These are phyloP conservation scores for Aphis craccivora DNA, from an alignment of 1,140 invertebrate genomes.

Conservation along the genomic window DNA sequence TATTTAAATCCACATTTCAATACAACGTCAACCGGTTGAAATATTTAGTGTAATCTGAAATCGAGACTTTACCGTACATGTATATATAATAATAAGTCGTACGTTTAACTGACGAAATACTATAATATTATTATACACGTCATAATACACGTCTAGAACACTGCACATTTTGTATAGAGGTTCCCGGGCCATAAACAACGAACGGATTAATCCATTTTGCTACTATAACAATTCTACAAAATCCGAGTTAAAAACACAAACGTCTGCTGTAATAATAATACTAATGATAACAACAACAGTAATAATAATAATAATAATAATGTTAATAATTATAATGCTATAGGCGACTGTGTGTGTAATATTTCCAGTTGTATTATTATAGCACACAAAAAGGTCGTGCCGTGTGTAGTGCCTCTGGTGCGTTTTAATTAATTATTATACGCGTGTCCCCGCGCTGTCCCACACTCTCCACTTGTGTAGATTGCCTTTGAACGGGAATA, in stretches of 20 bases:
- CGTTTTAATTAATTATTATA: constrained; percentile 10
- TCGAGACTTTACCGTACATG: too few relatives aligned
- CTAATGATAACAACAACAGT: not conserved
- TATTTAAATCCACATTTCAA: too few relatives aligned
- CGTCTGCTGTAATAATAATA: constrained; percentile 7
- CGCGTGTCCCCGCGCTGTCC: not conserved
- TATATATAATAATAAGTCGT: not conserved
- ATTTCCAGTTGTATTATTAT: constrained; percentile 18
- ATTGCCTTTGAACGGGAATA: not conserved
- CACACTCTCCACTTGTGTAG: not conserved
- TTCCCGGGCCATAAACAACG: not conserved
- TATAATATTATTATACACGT: not conserved
- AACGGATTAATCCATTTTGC: not conserved
- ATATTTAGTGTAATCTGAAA: too few relatives aligned
- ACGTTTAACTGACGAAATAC: not conserved
- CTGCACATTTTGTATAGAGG: not conserved
- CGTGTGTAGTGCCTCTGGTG: not conserved
- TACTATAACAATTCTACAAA: not conserved
- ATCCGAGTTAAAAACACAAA: constrained; percentile 24
- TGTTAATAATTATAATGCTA: constrained; percentile 22
- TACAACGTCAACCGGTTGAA: too few relatives aligned
- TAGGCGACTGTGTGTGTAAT: not conserved
- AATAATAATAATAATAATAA: not conserved
- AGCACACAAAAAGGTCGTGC: not conserved
- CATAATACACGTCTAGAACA: not conserved